These are phyloP conservation scores for Merodon equestris DNA, from an alignment of 2,888 invertebrate species.

Conservation along the genomic window DNA sequence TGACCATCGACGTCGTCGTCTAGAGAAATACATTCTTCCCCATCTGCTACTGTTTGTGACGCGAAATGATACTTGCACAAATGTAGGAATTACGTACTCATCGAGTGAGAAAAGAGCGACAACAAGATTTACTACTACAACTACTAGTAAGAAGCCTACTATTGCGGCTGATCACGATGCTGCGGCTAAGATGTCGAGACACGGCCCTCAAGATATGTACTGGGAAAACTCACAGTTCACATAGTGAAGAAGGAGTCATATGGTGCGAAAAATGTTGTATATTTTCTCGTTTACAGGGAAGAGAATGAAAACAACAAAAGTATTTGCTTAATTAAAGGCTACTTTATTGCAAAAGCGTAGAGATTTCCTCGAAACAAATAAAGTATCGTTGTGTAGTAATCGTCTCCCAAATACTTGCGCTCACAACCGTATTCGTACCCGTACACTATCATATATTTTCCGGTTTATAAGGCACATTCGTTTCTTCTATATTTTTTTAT, in stretches of 20 bases:
- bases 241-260: too few species aligned
- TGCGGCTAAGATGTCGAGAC: background rate
- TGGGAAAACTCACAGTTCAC: conserved; percentile 11
- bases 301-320: too few species aligned
- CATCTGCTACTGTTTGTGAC: conserved; percentile 21
- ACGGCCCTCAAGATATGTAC: conserved; percentile 7
- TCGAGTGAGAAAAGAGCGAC: too few species aligned
- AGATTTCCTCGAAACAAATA: conserved; percentile 25
- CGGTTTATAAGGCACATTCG: conserved; percentile 33
- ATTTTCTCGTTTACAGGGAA: background rate
- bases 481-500: background rate
- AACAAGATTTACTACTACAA: too few species aligned
- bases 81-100: too few species aligned
- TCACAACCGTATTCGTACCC: conserved; percentile 18
- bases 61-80: conserved; percentile 9
- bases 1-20: conserved; percentile 59
- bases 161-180: too few species aligned
- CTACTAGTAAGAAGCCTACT: too few species aligned
- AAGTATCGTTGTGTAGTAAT: conserved; percentile 18
- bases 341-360: too few species aligned
- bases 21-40: conserved; percentile 28
- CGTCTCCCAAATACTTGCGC: conserved; percentile 47
- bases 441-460: conserved; percentile 16
- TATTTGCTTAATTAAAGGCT: too few species aligned
- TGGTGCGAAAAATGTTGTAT: background rate